Conservation (phyloP, 92 coral and sea anemone species). For the Heliopora coerulea region DNA sequence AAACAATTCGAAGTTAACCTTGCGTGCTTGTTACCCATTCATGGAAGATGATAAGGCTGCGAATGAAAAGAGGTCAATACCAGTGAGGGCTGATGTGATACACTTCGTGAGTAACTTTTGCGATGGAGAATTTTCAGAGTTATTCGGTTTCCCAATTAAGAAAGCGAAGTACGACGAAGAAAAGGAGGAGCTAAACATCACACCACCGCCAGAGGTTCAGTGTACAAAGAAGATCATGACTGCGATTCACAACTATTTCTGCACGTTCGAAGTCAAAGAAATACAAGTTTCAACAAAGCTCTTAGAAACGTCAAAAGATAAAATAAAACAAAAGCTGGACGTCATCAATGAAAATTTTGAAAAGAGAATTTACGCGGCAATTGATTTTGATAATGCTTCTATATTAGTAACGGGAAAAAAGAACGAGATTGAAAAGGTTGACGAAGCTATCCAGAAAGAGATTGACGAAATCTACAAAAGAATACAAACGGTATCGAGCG, state of each 20-base stretch:
- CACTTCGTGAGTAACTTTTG: neutral
- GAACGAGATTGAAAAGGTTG: neutral
- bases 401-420: constrained; percentile 2
- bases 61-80: neutral
- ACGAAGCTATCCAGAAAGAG: neutral
- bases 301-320: neutral
- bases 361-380: neutral
- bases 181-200: neutral
- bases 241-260: neutral
- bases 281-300: constrained; percentile 1
- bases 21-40: neutral
- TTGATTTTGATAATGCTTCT: neutral
- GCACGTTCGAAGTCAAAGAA: constrained; percentile 1
- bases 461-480: constrained; percentile 2
- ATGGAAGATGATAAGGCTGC: neutral
- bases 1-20: neutral
- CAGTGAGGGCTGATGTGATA: neutral
- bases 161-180: constrained; percentile 2
- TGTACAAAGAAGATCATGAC: neutral
- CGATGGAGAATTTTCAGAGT: constrained; percentile 4
- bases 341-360: neutral
- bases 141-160: neutral
- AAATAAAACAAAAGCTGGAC: neutral
- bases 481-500: neutral
- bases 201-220: neutral